Conservation (phyloP, 2,888 invertebrate genomes). For the Spodoptera picta region DNA sequence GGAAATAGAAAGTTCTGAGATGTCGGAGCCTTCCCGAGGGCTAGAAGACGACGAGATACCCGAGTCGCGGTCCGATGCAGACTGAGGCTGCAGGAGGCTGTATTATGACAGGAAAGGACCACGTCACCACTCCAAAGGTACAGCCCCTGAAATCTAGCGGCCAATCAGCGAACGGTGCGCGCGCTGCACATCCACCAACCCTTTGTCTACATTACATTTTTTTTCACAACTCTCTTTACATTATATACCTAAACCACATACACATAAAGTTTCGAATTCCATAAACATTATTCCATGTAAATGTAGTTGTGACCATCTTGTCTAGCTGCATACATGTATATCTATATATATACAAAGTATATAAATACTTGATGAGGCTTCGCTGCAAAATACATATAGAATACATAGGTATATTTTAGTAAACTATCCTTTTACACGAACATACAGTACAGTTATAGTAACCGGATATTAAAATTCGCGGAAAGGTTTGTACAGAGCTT, state of each 20-base stretch:
- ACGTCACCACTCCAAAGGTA: slow-evolving; percentile 16
- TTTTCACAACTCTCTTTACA: slow-evolving; percentile 4
- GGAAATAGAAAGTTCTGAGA: neutral
- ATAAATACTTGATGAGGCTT: neutral
- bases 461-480: too few relatives aligned
- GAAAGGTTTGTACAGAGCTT: too few relatives aligned
- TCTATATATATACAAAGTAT: neutral
- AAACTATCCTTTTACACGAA: too few relatives aligned
- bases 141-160: slow-evolving; percentile 30
- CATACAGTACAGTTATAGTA: too few relatives aligned
- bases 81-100: slow-evolving; percentile 19
- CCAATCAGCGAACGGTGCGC: slow-evolving; percentile 43
- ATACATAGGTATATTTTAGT: too few relatives aligned
- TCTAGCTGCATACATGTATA: neutral
- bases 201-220: slow-evolving; percentile 26
- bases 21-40: neutral
- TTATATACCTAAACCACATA: slow-evolving; percentile 17
- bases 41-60: neutral
- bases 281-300: slow-evolving; percentile 2
- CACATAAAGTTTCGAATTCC: slow-evolving; percentile 22
- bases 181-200: slow-evolving; percentile 33
- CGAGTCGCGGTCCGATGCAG: neutral
- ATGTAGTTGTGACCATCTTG: neutral
- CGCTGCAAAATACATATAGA: too few relatives aligned
- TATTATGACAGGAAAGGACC: slow-evolving; percentile 9